Evolutionary conservation across 2,888 invertebrate genomes (phyloP).

Genomic region (Nemotelus pantherinus): DNA sequence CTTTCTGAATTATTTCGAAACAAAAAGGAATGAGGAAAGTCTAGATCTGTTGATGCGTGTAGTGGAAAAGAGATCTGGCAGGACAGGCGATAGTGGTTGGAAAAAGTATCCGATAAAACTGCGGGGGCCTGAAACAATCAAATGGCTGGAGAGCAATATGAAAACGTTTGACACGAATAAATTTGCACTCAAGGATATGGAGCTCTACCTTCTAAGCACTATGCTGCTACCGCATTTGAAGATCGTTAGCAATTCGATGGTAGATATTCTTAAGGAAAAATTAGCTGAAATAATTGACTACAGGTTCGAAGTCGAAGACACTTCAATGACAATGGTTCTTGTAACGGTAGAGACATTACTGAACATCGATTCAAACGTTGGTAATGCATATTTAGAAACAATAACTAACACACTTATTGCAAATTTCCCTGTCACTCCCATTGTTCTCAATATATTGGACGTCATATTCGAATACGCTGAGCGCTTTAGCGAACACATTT

Average conservation of each 20-base stretch:
- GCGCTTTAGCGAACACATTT: background rate
- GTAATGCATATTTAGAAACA: background rate
- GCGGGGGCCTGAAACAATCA: slow-evolving; percentile 53
- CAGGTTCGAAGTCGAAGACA: background rate
- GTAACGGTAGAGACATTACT: background rate
- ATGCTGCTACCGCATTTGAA: slow-evolving; percentile 59
- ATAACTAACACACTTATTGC: background rate
- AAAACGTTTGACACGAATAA: slow-evolving; percentile 58
- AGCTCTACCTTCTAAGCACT: slow-evolving; percentile 60
- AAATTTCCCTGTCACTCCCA: background rate
- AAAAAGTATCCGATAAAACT: slow-evolving; percentile 74
- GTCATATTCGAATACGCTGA: slow-evolving; percentile 5
- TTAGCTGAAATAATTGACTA: background rate
- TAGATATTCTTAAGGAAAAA: background rate
- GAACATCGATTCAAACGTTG: background rate
- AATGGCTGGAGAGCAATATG: slow-evolving; percentile 40
- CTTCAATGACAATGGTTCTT: background rate
- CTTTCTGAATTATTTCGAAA: slow-evolving; percentile 71
- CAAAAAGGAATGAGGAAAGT: slow-evolving; percentile 67
- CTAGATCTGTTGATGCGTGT: slow-evolving; percentile 74
- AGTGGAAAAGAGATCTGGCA: slow-evolving; percentile 58
- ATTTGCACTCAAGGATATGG: slow-evolving; percentile 59
- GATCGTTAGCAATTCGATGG: too few species aligned
- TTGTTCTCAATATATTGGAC: background rate
- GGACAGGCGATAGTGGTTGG: slow-evolving; percentile 66